Evolutionary conservation across 2,113 vertebrate genomes (phyloP), one percentile per base, ranked within the genome.

Genomic region (Thalassarche chlororhynchos): DNA sequence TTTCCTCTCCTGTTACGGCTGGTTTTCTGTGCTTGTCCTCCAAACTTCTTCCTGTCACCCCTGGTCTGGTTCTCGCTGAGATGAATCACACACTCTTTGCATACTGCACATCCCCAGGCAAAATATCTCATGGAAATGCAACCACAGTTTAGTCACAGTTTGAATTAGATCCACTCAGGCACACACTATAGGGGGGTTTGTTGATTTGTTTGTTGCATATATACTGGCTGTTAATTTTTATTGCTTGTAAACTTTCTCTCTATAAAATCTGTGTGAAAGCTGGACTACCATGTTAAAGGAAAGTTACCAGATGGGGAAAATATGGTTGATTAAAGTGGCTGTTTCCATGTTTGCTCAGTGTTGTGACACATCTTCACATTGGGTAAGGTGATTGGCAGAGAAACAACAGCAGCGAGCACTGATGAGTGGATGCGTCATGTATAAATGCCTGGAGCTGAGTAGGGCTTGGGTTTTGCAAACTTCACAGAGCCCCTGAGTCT

Each of bases 231-330:
- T 79, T 94, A 89, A 96, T 94, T 96, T 97, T 91, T 96, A 83
- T 74, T 96, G 92, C 90, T 93, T 95, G 84, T 94, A 93, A 94
- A 97, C 84, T 87, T 90, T 75, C 58, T 88, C 72, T 87, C 54
- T 60, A 51, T 88, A 84, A 90, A 97, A 93, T 97, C 85, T 96
- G 87, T 60, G 81, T 84, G 81, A 93, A 91, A 96, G 91, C 77
- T 95, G 90, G 77, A 87, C 93, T 95, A 64, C 55, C 40, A 79
- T 34, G 47, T 84, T 91, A 94, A 93, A 93, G 79, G 72, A 81
- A 96, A 94, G 83, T 95, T 96, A 94, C 93, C 96, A 96, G 96
- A 97, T 96, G 91, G 95, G 92, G 79, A 90, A 96, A 96, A 96
- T 93, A 93, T 82, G 86, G 74, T 82, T 90, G 95, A 96, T 92